These are phyloP conservation scores for Trematomus bernacchii DNA, from an alignment of 2,797 vertebrate species.

Conservation along the genomic window DNA sequence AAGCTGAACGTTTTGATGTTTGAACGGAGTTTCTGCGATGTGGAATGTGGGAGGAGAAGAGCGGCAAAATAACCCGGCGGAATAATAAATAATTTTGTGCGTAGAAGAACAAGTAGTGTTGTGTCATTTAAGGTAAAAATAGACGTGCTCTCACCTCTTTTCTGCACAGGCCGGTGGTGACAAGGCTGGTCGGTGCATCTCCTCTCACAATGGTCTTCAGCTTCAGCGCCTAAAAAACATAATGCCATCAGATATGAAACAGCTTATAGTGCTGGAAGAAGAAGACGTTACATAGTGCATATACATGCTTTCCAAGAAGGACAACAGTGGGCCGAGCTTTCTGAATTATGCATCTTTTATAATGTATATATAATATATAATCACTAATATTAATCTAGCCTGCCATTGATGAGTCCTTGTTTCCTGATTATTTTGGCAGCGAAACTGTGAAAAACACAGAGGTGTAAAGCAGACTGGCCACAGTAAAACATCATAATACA, in stretches of 20 bases:
- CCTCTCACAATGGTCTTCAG: conserved; percentile 97
- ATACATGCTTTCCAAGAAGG: not conserved
- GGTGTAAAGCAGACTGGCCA: not conserved
- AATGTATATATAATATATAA: too few species aligned
- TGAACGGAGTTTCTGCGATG: too few species aligned
- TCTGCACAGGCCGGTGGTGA: conserved; percentile 92
- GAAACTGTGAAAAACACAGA: conserved; percentile 3
- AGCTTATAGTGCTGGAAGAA: not conserved
- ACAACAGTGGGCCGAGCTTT: not conserved
- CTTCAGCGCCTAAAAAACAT: conserved; percentile 90
- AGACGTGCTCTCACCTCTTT: conserved; percentile 90
- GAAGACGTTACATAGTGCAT: not conserved
- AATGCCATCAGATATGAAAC: conserved; percentile 3
- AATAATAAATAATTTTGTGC: too few species aligned
- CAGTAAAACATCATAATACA: not conserved
- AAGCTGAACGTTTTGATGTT: too few species aligned
- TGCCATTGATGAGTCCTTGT: conserved; percentile 4
- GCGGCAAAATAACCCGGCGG: too few species aligned
- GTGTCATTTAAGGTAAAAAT: not conserved
- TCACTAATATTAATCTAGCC: conserved; percentile 7
- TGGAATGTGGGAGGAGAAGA: too few species aligned
- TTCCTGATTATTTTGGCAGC: conserved; percentile 6
- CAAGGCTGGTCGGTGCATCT: conserved; percentile 91
- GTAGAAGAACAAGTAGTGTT: not conserved
- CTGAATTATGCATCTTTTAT: conserved; percentile 18